Base-by-base conservation (phyloP, 2,888 invertebrate genomes). In the Chrysodeixis includens region DNA sequence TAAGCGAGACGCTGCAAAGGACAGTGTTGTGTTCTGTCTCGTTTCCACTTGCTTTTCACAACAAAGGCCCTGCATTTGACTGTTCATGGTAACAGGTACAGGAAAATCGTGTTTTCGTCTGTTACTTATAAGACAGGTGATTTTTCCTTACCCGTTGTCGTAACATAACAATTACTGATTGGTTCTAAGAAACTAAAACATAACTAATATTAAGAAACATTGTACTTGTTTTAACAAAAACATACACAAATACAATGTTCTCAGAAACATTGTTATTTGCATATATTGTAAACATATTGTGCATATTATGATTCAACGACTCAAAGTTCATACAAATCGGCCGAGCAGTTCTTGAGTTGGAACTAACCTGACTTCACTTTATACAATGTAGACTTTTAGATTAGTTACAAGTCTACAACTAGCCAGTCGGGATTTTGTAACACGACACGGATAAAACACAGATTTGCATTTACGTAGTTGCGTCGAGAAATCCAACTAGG, bases 151-250 rank as follows among this genome's bases (percentile, higher is more conserved):
- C 52, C 7, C 1, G 35, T 22, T 12, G 12, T 26, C 3, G 12
- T 52, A 26, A n/a, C 14, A 20, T 26, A 52, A n/a, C 7, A 18
- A 49, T 8, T 10, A 22, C 0, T n/a, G 35, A 63, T 20, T 30
- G 26, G 40, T 75, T 73, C 60, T 56, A 46, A 32, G 76, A 55
- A 75, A 55, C 9, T 0, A 8, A 18, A 4, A 30, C 35, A 56
- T 49, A 53, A 26, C 14, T 52, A 14, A n/a, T n/a, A n/a, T n/a
- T n/a, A n/a, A n/a, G n/a, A n/a, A n/a, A n/a, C n/a, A n/a, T n/a
- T n/a, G n/a, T n/a, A n/a, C n/a, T n/a, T n/a, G n/a, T n/a, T n/a
- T n/a, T n/a, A n/a, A n/a, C n/a, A 14, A 44, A 16, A 1, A 30
- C 49, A 30, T 71, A 61, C 8, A 51, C 1, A 16, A 16, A 8